Percentiles rank a stretch among this genome's conserved stretches.
Evolutionary conservation across 1,140 invertebrate genomes (phyloP).

Genomic region (Drosophila subobscura): DNA sequence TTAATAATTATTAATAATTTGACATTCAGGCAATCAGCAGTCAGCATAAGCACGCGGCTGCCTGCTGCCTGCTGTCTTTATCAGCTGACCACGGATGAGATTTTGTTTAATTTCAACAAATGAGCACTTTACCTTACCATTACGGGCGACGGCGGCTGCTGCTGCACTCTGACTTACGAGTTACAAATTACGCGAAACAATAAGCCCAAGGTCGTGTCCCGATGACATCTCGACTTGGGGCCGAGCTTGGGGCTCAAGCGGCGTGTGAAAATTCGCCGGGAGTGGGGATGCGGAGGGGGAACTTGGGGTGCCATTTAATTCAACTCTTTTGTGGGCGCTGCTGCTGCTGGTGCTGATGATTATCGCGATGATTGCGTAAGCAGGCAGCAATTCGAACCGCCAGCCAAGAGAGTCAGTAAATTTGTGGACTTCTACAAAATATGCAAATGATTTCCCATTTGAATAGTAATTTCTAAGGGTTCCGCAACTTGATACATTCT

Average conservation of each 20-base stretch:
- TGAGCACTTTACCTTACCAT: conserved; percentile 56
- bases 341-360: conserved; percentile 12
- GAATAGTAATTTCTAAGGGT: conserved; percentile 10
- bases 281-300: not conserved
- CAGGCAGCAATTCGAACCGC: conserved; percentile 20
- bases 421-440: conserved; percentile 22
- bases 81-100: conserved; percentile 16
- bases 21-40: conserved; percentile 15
- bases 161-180: conserved; percentile 50
- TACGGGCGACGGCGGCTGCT: conserved; percentile 26
- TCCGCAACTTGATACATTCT: conserved; percentile 9
- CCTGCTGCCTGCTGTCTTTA: no score
- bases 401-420: conserved; percentile 12
- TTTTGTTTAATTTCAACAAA: conserved; percentile 64
- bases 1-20: conserved; percentile 61
- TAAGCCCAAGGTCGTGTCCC: conserved; percentile 56
- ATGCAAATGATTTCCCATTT: conserved; percentile 26
- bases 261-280: conserved; percentile 30
- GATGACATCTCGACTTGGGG: conserved; percentile 46
- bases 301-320: conserved; percentile 1
- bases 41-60: conserved; percentile 6
- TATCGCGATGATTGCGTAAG: conserved; percentile 62
- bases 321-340: conserved; percentile 43
- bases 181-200: conserved; percentile 67
- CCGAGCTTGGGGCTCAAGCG: conserved; percentile 1